A percentile compares a stretch with the other conserved stretches of the same genome.
These are phyloP conservation scores for Spodoptera exigua DNA, from an alignment of 2,888 invertebrate species.

Conservation along the genomic window DNA sequence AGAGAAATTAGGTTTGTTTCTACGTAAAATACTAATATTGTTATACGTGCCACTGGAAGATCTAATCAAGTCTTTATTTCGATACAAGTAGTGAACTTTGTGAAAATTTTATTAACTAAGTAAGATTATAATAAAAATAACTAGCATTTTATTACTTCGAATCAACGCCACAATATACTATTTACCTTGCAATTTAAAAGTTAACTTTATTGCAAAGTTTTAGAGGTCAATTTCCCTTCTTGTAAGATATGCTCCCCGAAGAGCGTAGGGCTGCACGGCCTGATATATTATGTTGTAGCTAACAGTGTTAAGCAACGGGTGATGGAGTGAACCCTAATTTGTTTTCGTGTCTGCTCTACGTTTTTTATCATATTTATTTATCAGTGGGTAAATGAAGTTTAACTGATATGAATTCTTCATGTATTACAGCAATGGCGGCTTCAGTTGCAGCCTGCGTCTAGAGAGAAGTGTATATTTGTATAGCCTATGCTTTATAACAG, in stretches of 20 bases:
- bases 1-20: too few relatives aligned
- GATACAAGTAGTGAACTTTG: too few relatives aligned
- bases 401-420: conserved; percentile 50
- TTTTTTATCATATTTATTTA: conserved; percentile 49
- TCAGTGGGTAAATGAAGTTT: conserved; percentile 36
- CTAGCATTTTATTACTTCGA: too few relatives aligned
- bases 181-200: conserved; percentile 21
- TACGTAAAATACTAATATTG: too few relatives aligned
- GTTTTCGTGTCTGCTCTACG: conserved; percentile 34
- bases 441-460: too few relatives aligned
- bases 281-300: conserved; percentile 50
- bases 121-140: too few relatives aligned
- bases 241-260: conserved; percentile 19
- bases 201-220: conserved; percentile 31
- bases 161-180: background rate
- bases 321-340: conserved; percentile 56
- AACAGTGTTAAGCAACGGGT: conserved; percentile 50
- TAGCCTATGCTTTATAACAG: too few relatives aligned
- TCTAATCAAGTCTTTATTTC: too few relatives aligned
- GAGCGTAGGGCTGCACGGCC: conserved; percentile 39
- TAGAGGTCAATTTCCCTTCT: conserved; percentile 14
- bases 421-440: background rate
- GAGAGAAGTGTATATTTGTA: too few relatives aligned
- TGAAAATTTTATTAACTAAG: too few relatives aligned
- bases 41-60: too few relatives aligned